Percentiles rank a stretch among this genome's conserved stretches.
Evolutionary conservation across 2,888 invertebrate species (phyloP).

Genomic region (Panorpa germanica): DNA sequence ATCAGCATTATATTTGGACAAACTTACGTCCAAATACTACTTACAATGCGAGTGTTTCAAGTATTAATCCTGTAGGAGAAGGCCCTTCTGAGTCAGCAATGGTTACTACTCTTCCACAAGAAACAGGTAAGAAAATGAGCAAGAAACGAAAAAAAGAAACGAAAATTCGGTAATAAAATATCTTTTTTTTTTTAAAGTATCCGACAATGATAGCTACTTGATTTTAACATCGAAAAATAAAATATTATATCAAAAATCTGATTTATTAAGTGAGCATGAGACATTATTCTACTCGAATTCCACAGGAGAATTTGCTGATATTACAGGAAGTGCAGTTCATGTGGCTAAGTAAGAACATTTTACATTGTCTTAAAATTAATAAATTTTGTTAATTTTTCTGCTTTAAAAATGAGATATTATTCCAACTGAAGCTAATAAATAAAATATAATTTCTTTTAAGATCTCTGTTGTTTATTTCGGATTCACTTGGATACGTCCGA

Average conservation of each 20-base stretch:
- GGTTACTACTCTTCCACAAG: constrained; percentile 40
- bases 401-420: too few species aligned
- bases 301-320: constrained; percentile 9
- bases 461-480: too few species aligned
- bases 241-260: constrained; percentile 42
- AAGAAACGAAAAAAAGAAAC: constrained; percentile 12
- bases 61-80: constrained; percentile 62
- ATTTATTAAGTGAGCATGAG: constrained; percentile 10
- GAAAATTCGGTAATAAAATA: constrained; percentile 1
- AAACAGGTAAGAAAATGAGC: constrained; percentile 12
- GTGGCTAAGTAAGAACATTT: constrained; percentile 29
- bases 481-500: too few species aligned
- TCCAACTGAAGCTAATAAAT: too few species aligned
- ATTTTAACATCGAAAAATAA: constrained; percentile 50
- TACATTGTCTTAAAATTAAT: background rate
- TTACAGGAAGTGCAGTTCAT: constrained; percentile 56
- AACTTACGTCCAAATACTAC: constrained; percentile 49
- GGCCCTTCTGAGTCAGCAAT: constrained; percentile 48
- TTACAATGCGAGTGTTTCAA: constrained; percentile 60
- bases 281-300: background rate
- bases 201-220: too few species aligned
- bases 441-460: too few species aligned
- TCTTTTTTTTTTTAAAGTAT: constrained; percentile 26
- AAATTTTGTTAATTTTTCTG: too few species aligned
- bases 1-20: constrained; percentile 56